Conservation (phyloP, 2,888 invertebrate genomes). For the Orgyia antiqua region DNA sequence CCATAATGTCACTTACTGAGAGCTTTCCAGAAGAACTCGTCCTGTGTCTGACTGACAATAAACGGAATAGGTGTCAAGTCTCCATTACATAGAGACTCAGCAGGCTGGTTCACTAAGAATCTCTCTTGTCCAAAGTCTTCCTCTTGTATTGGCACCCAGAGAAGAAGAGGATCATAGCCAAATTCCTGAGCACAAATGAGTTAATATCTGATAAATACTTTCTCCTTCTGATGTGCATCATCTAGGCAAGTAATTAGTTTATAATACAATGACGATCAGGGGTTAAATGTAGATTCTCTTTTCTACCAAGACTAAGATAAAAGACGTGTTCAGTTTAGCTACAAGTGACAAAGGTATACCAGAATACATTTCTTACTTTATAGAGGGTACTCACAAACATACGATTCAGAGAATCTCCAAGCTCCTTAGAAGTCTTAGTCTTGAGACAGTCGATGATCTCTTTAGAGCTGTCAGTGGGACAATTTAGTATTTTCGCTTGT, state of each 20-base stretch:
- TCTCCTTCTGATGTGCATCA: no score
- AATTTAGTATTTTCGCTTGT: constrained; percentile 80
- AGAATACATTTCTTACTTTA: no score
- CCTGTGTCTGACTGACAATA: constrained; percentile 80
- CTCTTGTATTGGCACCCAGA: constrained; percentile 83
- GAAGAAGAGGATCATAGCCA: constrained; percentile 68
- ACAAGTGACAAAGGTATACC: no score
- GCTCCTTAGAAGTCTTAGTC: constrained; percentile 61
- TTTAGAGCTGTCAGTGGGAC: constrained; percentile 72
- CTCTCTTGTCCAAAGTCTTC: constrained; percentile 81
- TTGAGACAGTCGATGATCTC: constrained; percentile 81
- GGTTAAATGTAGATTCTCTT: no score
- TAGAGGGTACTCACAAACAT: constrained; percentile 63
- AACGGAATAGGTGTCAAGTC: constrained; percentile 80
- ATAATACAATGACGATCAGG: no score
- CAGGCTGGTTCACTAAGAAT: constrained; percentile 81
- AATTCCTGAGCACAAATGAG: constrained; percentile 59
- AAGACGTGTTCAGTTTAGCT: no score
- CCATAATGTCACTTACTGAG: constrained; percentile 70
- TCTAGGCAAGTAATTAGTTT: no score
- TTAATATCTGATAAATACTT: no score
- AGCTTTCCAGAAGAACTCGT: constrained; percentile 81
- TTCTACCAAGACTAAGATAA: no score
- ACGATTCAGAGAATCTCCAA: constrained; percentile 61
- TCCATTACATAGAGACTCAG: constrained; percentile 73